Conservation (phyloP, 2,888 invertebrate genomes). For the Apomyelois bistriatella region DNA sequence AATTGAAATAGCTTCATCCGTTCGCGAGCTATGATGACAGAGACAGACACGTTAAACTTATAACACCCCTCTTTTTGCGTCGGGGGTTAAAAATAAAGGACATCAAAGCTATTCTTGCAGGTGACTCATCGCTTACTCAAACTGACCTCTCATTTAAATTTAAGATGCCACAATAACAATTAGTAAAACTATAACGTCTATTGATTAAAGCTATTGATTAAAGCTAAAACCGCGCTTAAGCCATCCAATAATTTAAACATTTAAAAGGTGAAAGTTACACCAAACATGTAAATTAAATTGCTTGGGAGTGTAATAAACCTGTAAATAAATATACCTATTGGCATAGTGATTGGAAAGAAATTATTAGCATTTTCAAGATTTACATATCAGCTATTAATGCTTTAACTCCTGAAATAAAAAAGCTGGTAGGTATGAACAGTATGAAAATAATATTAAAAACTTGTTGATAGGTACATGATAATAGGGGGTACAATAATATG, state of each 20-base stretch:
- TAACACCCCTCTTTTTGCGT: no score
- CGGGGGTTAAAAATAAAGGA: background rate
- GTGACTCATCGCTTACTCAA: background rate
- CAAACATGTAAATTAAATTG: constrained; percentile 17
- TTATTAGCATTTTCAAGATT: background rate
- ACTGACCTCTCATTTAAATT: background rate
- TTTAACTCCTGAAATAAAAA: no score
- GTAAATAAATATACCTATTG: background rate
- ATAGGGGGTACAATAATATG: no score
- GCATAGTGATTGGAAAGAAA: background rate
- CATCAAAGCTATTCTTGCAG: background rate
- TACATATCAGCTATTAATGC: no score
- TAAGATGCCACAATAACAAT: constrained; percentile 2
- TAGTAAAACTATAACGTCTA: constrained; percentile 7
- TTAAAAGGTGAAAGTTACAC: constrained; percentile 28
- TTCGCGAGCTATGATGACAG: no score
- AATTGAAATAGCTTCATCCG: no score
- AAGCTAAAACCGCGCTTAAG: constrained; percentile 16
- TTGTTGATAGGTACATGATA: no score
- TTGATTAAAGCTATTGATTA: constrained; percentile 13
- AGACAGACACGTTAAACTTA: no score
- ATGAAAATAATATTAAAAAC: no score
- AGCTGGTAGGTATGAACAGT: no score
- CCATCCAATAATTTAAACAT: constrained; percentile 19
- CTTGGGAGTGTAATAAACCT: constrained; percentile 8